phyloP scores from a whole-genome alignment of 2,797 vertebrate species.

The Salmo trutta region DNA sequence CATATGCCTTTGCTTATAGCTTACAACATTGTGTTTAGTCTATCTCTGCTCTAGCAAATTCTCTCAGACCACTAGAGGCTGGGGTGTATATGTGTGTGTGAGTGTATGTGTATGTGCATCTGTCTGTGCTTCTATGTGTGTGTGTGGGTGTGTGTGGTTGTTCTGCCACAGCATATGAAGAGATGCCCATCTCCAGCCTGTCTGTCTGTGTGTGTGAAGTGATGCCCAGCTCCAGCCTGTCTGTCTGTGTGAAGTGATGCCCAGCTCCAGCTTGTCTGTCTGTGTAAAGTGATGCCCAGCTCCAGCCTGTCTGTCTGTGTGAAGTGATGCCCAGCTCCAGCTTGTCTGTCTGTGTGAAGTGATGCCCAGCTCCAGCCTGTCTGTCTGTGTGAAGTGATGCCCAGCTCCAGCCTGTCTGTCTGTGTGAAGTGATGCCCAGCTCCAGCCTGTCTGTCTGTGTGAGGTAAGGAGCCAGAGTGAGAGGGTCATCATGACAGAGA shows the following conservation, averaged over 20 bases:
- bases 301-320: too few relatives aligned
- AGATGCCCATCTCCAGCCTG: not conserved
- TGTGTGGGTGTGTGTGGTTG: not conserved
- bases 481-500: too few relatives aligned
- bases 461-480: too few relatives aligned
- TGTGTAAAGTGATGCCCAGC: not conserved
- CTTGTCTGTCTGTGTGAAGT: not conserved
- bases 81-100: too few relatives aligned
- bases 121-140: not conserved
- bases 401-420: too few relatives aligned
- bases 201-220: not conserved
- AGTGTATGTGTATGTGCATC: not conserved
- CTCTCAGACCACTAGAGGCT: too few relatives aligned
- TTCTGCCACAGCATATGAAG: not conserved
- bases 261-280: not conserved
- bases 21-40: too few relatives aligned
- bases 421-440: not conserved
- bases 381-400: too few relatives aligned
- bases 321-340: not conserved
- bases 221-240: too few relatives aligned
- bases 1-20: too few relatives aligned
- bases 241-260: not conserved
- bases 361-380: not conserved
- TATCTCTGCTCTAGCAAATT: too few relatives aligned
- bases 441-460: not conserved